Evolutionary conservation across 2,888 invertebrate species (phyloP).

Genomic region (Cephalotes varians): DNA sequence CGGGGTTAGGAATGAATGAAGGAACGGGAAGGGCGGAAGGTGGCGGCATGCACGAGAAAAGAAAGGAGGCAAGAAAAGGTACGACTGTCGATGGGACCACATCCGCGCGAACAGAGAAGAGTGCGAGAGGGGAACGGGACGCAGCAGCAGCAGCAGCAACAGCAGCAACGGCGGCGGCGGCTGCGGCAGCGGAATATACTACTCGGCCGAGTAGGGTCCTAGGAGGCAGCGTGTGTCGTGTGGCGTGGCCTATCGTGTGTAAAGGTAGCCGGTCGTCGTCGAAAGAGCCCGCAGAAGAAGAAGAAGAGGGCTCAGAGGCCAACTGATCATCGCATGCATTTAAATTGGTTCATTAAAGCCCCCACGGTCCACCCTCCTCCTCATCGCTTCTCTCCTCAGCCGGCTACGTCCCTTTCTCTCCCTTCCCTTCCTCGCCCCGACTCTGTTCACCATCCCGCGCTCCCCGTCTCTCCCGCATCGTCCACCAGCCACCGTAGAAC

Average conservation of each 20-base stretch:
- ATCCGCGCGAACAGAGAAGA: conserved; percentile 43
- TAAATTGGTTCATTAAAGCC: conserved; percentile 86
- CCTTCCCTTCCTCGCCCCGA: conserved; percentile 60
- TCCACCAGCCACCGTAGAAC: conserved; percentile 64
- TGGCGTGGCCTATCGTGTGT: conserved; percentile 77
- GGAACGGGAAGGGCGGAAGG: conserved; percentile 52
- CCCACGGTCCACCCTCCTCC: conserved; percentile 75
- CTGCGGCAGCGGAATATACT: conserved; percentile 32
- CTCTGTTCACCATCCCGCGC: conserved; percentile 53
- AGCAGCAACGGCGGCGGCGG: background rate
- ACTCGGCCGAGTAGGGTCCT: conserved; percentile 65
- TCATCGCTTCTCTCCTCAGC: conserved; percentile 48
- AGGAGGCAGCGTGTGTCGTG: conserved; percentile 77
- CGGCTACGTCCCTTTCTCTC: conserved; percentile 51
- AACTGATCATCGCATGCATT: conserved; percentile 86
- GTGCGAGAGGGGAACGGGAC: background rate
- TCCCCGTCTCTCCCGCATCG: conserved; percentile 12
- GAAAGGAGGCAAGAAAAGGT: conserved; percentile 40
- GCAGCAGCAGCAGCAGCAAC: conserved; percentile 17
- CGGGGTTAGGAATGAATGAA: conserved; percentile 52
- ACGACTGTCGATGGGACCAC: conserved; percentile 39
- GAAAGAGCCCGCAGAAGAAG: conserved; percentile 78
- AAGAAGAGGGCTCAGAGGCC: conserved; percentile 85
- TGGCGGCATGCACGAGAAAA: conserved; percentile 44
- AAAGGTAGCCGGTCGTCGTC: conserved; percentile 79